Evolutionary conservation across 2,797 vertebrate species (phyloP), one percentile per base, ranked within the genome.

Genomic region (Macropus fuliginosus): DNA sequence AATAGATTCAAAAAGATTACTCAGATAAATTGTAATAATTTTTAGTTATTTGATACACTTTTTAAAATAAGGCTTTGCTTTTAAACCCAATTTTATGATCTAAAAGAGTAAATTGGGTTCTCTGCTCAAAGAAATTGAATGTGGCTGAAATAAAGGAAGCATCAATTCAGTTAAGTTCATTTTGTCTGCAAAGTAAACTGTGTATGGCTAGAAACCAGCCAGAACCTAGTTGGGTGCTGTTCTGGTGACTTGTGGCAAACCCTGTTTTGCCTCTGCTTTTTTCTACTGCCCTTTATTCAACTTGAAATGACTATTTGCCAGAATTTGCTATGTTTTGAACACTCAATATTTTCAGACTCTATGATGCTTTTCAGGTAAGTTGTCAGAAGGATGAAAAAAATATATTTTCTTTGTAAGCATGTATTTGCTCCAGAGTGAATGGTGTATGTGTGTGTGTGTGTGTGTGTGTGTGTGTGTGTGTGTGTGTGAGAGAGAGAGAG

Each of bases 21-120:
- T 97, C 91, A 96, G 81, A 40, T 81, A 96, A 57, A 50, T 95
- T 89, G 89, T 21, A 92, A 28, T 96, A 94, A 94, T 97, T 97
- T 87, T 0, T 92, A 94, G 96, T 95, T 95, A 97, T 94, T 97
- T 97, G 57, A 97, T 96, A 96, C 12, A 94, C 56, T 34, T 94
- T 94, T 91, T 91, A 57, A 87, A 96, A 87, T 54, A 95, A 55
- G 1, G 16, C 66, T 90, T 92, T 92, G 29, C 74, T n/a, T 92
- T 97, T 96, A 54, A 2, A 66, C 87, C 29, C 92, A 46, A 50
- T 93, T 96, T 93, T 87, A 27, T 46, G 96, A 21, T 54, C 91
- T 55, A 91, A 89, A 31, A 91, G 5, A 89, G 55, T 29, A 57
- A 57, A n/a, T 90, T 96, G 81, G 55, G 14, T n/a, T 28, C 57